phyloP scores from a whole-genome alignment of 2,888 invertebrate species.

The Lasiommata megera region DNA sequence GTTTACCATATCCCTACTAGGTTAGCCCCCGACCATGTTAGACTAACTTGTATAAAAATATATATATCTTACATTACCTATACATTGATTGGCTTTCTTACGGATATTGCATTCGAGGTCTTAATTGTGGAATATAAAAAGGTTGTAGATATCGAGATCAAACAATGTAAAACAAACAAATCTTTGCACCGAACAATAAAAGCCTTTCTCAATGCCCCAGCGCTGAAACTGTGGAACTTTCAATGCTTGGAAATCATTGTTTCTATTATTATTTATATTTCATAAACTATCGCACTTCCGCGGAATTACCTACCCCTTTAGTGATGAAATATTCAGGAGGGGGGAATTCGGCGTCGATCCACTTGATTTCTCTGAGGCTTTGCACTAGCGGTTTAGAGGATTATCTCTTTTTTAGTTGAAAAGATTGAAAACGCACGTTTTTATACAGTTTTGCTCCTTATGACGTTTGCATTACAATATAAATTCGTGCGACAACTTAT shows the following conservation, averaged over 20 bases:
- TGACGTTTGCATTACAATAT: neutral
- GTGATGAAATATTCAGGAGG: constrained; percentile 34
- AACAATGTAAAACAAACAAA: neutral
- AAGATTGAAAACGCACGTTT: neutral
- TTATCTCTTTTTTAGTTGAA: constrained; percentile 22
- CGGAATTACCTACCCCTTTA: constrained; percentile 23
- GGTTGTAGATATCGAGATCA: too few relatives aligned
- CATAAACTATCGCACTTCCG: constrained; percentile 4
- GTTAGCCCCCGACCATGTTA: too few relatives aligned
- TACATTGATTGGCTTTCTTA: too few relatives aligned
- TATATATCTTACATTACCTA: too few relatives aligned
- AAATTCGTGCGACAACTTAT: neutral
- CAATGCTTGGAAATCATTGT: neutral
- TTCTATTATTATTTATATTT: neutral
- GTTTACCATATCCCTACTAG: too few relatives aligned
- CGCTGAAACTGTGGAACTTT: neutral
- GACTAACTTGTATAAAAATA: too few relatives aligned
- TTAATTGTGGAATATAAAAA: too few relatives aligned
- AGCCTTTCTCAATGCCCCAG: too few relatives aligned
- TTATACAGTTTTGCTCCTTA: neutral
- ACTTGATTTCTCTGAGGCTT: constrained; percentile 36
- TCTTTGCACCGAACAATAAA: neutral
- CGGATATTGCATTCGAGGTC: too few relatives aligned
- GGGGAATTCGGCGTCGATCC: constrained; percentile 29
- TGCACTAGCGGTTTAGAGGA: constrained; percentile 15